A percentile compares a stretch with the other conserved stretches of the same genome.
phyloP scores from a whole-genome alignment of 1,140 invertebrate species.

The Catajapyx aquilonaris region DNA sequence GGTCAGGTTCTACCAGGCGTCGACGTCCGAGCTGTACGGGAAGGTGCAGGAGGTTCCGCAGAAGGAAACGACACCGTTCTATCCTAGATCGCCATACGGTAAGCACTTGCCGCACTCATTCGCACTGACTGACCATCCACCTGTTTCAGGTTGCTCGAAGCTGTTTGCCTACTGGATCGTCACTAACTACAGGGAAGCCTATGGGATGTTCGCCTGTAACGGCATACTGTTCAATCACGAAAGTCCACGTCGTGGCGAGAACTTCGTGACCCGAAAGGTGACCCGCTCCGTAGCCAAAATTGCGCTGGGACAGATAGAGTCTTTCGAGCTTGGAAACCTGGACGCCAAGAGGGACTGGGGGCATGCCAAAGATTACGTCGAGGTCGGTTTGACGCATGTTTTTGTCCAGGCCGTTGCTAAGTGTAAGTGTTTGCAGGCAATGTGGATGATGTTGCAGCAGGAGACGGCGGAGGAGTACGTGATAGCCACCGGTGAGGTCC shows the following conservation, averaged over 20 bases:
- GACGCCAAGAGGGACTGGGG: constrained; percentile 97
- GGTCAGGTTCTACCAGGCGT: constrained; percentile 93
- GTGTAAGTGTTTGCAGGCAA: constrained; percentile 42
- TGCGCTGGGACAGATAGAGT: constrained; percentile 61
- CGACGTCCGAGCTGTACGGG: constrained; percentile 96
- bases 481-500: constrained; percentile 84
- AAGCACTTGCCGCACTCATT: too few relatives aligned
- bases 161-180: constrained; percentile 98
- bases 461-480: constrained; percentile 87
- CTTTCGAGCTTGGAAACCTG: constrained; percentile 82
- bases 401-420: constrained; percentile 1
- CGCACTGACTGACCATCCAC: too few relatives aligned
- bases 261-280: constrained; percentile 97
- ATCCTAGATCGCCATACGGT: constrained; percentile 99
- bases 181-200: constrained; percentile 94
- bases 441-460: constrained; percentile 99
- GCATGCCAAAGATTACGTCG: constrained; percentile 96
- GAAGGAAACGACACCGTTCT: constrained; percentile 95
- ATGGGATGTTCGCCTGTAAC: constrained; percentile 94
- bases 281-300: constrained; percentile 96
- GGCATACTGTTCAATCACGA: constrained; percentile 99
- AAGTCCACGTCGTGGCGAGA: constrained; percentile 91
- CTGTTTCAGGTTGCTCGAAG: constrained; percentile 74
- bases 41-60: constrained; percentile 92
- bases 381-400: constrained; percentile 32